These are phyloP conservation scores for Borostomias antarcticus DNA, from an alignment of 2,797 vertebrate species.

Conservation along the genomic window DNA sequence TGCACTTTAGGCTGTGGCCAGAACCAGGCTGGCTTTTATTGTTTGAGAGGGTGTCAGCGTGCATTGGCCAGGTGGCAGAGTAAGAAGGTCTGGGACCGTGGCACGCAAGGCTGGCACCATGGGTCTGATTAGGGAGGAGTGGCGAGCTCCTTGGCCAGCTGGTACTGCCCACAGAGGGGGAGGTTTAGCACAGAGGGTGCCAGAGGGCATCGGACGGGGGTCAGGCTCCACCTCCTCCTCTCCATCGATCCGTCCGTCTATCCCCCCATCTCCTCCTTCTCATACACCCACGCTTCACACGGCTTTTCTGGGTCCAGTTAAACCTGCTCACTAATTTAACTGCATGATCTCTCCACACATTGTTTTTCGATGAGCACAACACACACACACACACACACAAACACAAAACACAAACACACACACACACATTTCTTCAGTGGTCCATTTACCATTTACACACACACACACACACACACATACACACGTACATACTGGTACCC, in stretches of 20 bases:
- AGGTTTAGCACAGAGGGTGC: conserved; percentile 20
- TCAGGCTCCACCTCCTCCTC: neutral
- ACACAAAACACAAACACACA: no score
- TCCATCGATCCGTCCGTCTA: neutral
- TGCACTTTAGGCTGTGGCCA: neutral
- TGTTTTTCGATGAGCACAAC: no score
- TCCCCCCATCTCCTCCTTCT: neutral
- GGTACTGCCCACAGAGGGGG: conserved; percentile 34
- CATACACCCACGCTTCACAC: no score
- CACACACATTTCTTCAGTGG: no score
- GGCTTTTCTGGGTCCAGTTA: neutral
- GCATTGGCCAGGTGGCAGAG: conserved; percentile 1
- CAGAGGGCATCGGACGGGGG: neutral
- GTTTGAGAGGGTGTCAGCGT: neutral
- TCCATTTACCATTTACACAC: no score
- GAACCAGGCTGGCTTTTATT: neutral
- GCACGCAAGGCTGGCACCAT: conserved; percentile 24
- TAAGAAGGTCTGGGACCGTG: conserved; percentile 23
- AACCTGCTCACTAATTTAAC: neutral
- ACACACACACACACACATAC: no score
- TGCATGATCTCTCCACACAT: no score
- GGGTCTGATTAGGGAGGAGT: conserved; percentile 30
- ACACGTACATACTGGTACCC: no score
- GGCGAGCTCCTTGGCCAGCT: conserved; percentile 35
- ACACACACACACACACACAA: no score